Conservation (phyloP, 30 jellyfish, hydroid and myxozoan genomes). For the Clytia hemisphaerica region DNA sequence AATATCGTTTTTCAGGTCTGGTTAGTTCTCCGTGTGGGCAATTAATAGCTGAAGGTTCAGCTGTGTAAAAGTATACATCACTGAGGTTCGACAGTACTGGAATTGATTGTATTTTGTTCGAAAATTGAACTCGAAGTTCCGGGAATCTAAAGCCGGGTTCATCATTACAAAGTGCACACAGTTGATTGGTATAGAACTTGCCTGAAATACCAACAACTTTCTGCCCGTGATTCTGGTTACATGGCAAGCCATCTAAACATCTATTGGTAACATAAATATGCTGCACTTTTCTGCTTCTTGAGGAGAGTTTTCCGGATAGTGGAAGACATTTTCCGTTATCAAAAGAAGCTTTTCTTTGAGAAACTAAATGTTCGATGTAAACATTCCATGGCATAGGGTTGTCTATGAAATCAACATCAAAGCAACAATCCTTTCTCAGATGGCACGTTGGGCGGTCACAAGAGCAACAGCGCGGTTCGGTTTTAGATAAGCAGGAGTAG, state of each 20-base stretch:
- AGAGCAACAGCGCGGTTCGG: not conserved
- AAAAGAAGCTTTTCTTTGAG: too few species aligned
- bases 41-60: too few species aligned
- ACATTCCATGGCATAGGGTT: not conserved
- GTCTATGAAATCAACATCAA: not conserved
- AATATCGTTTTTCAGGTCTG: not conserved
- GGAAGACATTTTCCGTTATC: too few species aligned
- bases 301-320: too few species aligned
- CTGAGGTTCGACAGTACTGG: too few species aligned
- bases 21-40: not conserved
- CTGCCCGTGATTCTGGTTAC: too few species aligned
- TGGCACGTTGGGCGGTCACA: not conserved
- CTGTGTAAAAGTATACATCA: too few species aligned
- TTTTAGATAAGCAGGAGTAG: too few species aligned
- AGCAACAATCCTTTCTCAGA: not conserved
- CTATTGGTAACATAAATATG: too few species aligned
- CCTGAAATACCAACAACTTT: not conserved
- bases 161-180: constrained; percentile 2
- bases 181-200: not conserved
- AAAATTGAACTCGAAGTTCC: not conserved
- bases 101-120: too few species aligned
- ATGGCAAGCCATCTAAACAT: too few species aligned
- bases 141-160: not conserved
- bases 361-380: not conserved
- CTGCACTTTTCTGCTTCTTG: too few species aligned